These are phyloP conservation scores for Mesopsocus fuscifrons DNA, from an alignment of 2,888 invertebrate genomes.

Conservation along the genomic window DNA sequence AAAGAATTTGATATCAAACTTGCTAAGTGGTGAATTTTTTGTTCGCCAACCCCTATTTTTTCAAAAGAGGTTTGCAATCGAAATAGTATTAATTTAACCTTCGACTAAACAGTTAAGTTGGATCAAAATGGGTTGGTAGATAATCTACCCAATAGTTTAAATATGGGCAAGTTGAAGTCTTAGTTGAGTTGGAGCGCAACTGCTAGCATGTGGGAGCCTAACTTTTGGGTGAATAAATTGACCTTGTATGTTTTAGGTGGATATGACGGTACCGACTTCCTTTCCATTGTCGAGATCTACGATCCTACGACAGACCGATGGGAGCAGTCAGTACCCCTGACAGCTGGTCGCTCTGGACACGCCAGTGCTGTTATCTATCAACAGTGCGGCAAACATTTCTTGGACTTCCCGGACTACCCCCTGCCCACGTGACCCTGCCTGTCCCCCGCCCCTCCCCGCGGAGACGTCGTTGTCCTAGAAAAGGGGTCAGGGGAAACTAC, in stretches of 20 bases:
- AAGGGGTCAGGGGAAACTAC: no score
- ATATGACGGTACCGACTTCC: conserved; percentile 71
- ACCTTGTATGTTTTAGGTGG: conserved; percentile 42
- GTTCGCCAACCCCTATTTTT: no score
- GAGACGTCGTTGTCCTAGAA: no score
- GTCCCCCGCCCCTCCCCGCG: not conserved
- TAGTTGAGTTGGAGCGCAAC: no score
- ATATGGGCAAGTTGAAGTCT: no score
- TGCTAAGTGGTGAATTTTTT: no score
- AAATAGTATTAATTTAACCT: no score
- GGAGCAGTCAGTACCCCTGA: conserved; percentile 55
- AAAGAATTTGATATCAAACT: no score
- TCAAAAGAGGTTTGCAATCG: conserved; percentile 3
- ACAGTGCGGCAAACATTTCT: conserved; percentile 3
- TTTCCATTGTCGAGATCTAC: conserved; percentile 75
- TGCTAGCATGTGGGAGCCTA: no score
- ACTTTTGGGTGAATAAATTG: not conserved
- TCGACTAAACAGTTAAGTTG: no score
- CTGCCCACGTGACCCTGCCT: not conserved
- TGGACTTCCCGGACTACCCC: not conserved
- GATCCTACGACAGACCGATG: conserved; percentile 58
- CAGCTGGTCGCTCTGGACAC: conserved; percentile 77
- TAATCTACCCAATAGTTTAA: no score
- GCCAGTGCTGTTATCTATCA: conserved; percentile 78
- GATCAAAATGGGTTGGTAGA: not conserved